Evolutionary conservation across 2,797 vertebrate species (phyloP).

Genomic region (Paramormyrops hopkinsi): DNA sequence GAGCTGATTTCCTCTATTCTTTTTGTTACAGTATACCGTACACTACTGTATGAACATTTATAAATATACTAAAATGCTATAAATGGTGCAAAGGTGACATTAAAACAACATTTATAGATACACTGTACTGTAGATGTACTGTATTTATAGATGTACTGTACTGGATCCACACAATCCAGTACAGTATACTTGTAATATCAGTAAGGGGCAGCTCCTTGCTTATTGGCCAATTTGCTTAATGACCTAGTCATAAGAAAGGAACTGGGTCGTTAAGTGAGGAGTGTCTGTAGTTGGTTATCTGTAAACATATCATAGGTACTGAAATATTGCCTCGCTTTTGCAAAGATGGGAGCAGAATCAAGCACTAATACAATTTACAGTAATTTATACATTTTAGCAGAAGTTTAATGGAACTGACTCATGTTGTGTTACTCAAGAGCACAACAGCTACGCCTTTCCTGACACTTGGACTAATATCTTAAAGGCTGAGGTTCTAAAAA

Average conservation of each 20-base stretch:
- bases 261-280: neutral
- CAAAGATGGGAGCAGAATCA: neutral
- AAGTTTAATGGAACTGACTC: neutral
- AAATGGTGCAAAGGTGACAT: neutral
- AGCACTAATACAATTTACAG: neutral
- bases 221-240: neutral
- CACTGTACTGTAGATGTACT: too few relatives aligned
- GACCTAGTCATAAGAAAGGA: neutral
- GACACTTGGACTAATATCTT: neutral
- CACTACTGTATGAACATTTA: neutral
- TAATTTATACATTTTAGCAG: neutral
- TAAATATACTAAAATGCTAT: neutral
- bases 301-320: neutral
- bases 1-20: neutral
- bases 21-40: neutral
- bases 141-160: too few relatives aligned
- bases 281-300: neutral
- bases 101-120: neutral
- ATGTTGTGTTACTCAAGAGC: neutral
- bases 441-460: neutral
- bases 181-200: neutral
- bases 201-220: neutral
- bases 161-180: neutral
- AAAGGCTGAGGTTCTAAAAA: neutral
- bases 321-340: neutral